Base-by-base conservation (phyloP, 2,113 vertebrate genomes). In the Thunnus maccoyii region DNA sequence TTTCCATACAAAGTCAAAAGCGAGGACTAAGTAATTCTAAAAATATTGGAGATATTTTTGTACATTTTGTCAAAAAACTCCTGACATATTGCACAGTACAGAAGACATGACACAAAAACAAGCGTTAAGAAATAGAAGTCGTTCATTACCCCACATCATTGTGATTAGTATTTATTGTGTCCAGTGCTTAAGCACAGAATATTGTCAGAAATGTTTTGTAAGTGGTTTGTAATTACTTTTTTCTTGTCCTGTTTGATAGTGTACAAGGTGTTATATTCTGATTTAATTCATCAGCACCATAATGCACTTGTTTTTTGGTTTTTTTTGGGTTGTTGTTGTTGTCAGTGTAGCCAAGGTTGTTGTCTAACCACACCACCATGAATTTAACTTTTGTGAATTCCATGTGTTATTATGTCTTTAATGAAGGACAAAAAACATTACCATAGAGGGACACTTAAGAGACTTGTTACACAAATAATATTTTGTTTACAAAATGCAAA, bases 401-500 rank as follows among this genome's bases (percentile, higher is more conserved):
- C 64, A 81, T 32, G 22, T 62, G 78, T n/a, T 41, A 9, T 54
- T 27, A 44, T 61, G 3, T 27, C 60, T 80, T 67, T 46, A 71
- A 20, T 5, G 2, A 68, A 58, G 18, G 36, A 69, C 27, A 72
- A 44, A 44, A 51, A 66, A 22, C 13, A 48, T 83, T 14, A 58
- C 72, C 36, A 20, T 14, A 64, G 47, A 18, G 50, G 52, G 15
- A 72, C 58, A 72, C 9, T 50, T 54, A 62, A 54, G 62, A 62
- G 17, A 86, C 50, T 66, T 78, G 20, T 10, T 32, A 70, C 54
- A 50, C 30, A 74, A 78, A 84, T 56, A 32, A 18, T 58, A 55
- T 67, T 77, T 79, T 82, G 78, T 84, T 86, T 80, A 85, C 54
- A 36, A 83, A 80, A 71, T 77, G 76, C 58, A 76, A 67, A 72